A percentile compares a stretch with the other conserved stretches of the same genome.
These are phyloP conservation scores for Sprattus sprattus DNA, from an alignment of 2,113 vertebrate species.

Conservation along the genomic window DNA sequence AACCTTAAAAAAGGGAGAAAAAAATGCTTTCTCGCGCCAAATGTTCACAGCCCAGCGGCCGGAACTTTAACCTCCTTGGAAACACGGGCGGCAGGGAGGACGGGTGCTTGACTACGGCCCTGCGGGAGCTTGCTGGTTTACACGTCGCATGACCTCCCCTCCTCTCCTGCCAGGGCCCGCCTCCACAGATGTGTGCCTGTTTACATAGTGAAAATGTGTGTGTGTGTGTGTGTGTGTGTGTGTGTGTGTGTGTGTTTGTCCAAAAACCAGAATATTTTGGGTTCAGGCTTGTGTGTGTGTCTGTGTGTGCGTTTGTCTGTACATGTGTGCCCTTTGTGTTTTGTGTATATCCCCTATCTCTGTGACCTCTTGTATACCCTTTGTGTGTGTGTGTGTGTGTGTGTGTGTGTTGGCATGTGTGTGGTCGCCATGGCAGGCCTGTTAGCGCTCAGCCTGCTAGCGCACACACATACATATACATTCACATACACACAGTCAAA, in stretches of 20 bases:
- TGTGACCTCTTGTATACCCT: not conserved
- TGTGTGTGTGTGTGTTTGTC: not conserved
- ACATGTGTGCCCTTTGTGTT: too few species aligned
- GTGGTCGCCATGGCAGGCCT: not conserved
- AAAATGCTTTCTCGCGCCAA: not conserved
- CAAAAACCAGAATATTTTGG: not conserved
- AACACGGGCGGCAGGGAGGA: conserved; percentile 53
- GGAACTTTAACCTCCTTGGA: conserved; percentile 50
- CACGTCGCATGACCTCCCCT: conserved; percentile 53
- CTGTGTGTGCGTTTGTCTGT: not conserved
- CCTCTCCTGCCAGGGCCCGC: not conserved
- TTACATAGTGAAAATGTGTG: conserved; percentile 47
- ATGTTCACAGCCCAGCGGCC: conserved; percentile 30
- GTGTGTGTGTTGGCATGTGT: not conserved
- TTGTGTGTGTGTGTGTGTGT: not conserved
- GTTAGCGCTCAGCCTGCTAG: not conserved
- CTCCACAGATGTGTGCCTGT: conserved; percentile 66
- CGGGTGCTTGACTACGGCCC: conserved; percentile 52
- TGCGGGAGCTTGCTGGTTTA: conserved; percentile 61
- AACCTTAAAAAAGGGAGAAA: too few species aligned
- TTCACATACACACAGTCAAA: too few species aligned
- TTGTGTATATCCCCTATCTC: too few species aligned
- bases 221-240: conserved; percentile 2
- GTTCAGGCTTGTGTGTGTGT: not conserved
- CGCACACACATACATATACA: too few species aligned